Conservation (phyloP, 2,113 vertebrate genomes). For the Hippocampus zosterae region DNA sequence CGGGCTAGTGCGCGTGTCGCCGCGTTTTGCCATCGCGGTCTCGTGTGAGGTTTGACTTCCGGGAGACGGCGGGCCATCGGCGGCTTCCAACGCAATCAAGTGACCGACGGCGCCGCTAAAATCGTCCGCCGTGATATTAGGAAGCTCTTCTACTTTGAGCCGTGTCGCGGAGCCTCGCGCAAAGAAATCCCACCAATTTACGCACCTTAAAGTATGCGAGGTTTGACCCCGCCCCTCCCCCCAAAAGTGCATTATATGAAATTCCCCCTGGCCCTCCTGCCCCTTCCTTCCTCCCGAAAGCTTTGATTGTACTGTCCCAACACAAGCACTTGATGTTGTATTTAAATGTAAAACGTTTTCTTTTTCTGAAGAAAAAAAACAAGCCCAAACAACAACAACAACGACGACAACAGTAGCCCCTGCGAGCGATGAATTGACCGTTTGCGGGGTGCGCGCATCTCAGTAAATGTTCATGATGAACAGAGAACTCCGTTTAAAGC, state of each 20-base stretch:
- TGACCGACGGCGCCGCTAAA: slow-evolving; percentile 23
- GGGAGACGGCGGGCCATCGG: slow-evolving; percentile 15
- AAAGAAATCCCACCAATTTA: slow-evolving; percentile 55
- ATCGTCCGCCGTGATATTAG: slow-evolving; percentile 39
- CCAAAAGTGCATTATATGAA: slow-evolving; percentile 45
- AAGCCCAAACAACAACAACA: too few species aligned
- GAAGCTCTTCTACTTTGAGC: slow-evolving; percentile 54
- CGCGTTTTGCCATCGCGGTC: slow-evolving; percentile 25
- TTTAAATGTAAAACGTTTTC: slow-evolving; percentile 52
- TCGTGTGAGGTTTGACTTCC: slow-evolving; percentile 26
- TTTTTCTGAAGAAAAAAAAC: slow-evolving; percentile 11
- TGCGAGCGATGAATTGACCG: slow-evolving; percentile 31
- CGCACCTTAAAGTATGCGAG: slow-evolving; percentile 76
- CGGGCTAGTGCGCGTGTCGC: slow-evolving; percentile 20
- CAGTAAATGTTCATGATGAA: slow-evolving; percentile 38
- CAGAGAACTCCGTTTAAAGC: slow-evolving; percentile 56
- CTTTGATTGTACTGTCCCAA: slow-evolving; percentile 69
- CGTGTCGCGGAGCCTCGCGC: slow-evolving; percentile 64
- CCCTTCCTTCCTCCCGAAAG: slow-evolving; percentile 47
- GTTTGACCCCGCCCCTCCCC: slow-evolving; percentile 39
- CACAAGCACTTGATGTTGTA: slow-evolving; percentile 66
- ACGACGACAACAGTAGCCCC: slow-evolving; percentile 38
- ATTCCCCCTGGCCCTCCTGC: slow-evolving; percentile 1
- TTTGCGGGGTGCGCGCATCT: slow-evolving; percentile 24
- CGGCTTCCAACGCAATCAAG: slow-evolving; percentile 8